phyloP scores from a whole-genome alignment of 2,113 vertebrate genomes.

The Dicrurus megarhynchus region DNA sequence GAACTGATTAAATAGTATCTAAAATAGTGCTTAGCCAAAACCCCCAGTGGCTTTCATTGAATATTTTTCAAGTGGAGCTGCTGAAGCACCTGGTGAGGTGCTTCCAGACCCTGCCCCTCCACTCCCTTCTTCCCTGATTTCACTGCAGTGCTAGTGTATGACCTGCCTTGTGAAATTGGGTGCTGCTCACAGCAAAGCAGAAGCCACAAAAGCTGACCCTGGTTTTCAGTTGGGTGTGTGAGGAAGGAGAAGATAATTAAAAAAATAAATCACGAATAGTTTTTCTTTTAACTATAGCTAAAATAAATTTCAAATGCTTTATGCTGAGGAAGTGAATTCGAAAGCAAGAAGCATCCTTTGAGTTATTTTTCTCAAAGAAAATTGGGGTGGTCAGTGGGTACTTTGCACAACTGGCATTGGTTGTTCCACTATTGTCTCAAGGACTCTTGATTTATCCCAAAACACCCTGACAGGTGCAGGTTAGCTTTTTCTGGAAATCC shows the following conservation, averaged over 20 bases:
- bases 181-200: not conserved
- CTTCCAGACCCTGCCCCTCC: not conserved
- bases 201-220: not conserved
- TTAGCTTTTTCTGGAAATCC: not conserved
- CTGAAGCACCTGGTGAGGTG: not conserved
- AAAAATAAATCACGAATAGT: not conserved
- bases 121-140: not conserved
- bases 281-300: conserved; percentile 33
- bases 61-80: not conserved
- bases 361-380: not conserved
- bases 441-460: not conserved
- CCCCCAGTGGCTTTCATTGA: not conserved
- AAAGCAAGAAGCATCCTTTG: not conserved
- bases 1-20: not conserved
- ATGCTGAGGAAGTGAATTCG: not conserved
- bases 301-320: conserved; percentile 27
- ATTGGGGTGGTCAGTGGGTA: not conserved
- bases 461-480: not conserved
- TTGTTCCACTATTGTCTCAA: not conserved
- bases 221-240: not conserved
- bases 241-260: not conserved
- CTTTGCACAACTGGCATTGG: not conserved
- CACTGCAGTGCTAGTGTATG: rapidly evolving
- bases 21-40: not conserved
- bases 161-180: too few species aligned